Conservation (phyloP, 2,113 vertebrate genomes). For the Microtus richardsoni region DNA sequence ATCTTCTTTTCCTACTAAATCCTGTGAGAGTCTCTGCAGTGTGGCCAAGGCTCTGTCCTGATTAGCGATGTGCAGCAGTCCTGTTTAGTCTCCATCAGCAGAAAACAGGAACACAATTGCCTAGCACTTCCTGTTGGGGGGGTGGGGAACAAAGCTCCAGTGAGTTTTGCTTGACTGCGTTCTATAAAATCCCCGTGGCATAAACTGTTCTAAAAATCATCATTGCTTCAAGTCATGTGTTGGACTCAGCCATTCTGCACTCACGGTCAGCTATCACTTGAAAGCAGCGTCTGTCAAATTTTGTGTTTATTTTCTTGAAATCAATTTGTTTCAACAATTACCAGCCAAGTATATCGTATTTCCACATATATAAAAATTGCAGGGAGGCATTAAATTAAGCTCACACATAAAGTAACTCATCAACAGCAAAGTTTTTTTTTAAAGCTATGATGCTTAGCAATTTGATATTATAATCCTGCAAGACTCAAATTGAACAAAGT, state of each 20-base stretch:
- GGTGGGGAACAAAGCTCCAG: neutral
- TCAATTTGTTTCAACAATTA: constrained; percentile 42
- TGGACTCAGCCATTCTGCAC: neutral
- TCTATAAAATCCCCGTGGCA: neutral
- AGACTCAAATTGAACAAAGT: neutral
- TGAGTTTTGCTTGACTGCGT: constrained; percentile 40
- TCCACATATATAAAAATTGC: neutral
- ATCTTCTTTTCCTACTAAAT: neutral
- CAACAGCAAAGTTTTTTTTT: neutral
- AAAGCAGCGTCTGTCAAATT: constrained; percentile 36
- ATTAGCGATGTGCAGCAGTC: neutral
- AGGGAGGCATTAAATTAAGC: constrained; percentile 10
- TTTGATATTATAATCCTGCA: neutral
- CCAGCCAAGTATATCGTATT: constrained; percentile 32
- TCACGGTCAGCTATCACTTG: neutral
- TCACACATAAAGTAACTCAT: neutral
- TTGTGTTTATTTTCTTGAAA: constrained; percentile 57
- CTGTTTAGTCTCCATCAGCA: constrained; percentile 2
- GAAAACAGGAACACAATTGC: constrained; percentile 11
- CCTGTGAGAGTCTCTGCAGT: neutral
- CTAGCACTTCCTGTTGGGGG: constrained; percentile 20
- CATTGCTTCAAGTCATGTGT: neutral
- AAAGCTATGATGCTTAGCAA: neutral
- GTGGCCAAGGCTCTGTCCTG: neutral
- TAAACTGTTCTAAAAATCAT: neutral